These are phyloP conservation scores for Nemopilema nomurai DNA, from an alignment of 30 jellyfish, hydroid and myxozoan species.

Conservation along the genomic window DNA sequence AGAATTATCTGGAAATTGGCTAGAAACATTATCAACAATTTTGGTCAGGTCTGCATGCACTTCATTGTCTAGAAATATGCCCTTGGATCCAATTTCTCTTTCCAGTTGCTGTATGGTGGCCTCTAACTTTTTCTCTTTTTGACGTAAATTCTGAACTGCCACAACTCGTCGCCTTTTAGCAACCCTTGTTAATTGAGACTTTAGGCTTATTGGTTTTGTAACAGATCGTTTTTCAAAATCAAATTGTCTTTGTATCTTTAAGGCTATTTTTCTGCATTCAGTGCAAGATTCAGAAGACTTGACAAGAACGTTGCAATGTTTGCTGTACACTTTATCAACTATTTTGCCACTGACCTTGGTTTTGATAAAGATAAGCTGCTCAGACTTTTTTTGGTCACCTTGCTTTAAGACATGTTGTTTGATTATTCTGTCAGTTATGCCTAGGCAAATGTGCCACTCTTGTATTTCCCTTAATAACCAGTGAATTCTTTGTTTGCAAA, in stretches of 20 bases:
- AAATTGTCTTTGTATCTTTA: neutral
- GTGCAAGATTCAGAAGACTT: neutral
- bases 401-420: neutral
- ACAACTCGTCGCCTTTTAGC: neutral
- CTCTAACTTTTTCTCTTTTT: neutral
- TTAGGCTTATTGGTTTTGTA: neutral
- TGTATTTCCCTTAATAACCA: neutral
- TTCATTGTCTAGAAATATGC: slow-evolving; percentile 2
- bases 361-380: neutral
- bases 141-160: neutral
- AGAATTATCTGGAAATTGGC: neutral
- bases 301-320: neutral
- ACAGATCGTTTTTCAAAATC: neutral
- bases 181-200: neutral
- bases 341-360: neutral
- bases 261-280: neutral
- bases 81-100: slow-evolving; percentile 7
- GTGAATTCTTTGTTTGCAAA: neutral
- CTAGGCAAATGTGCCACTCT: neutral
- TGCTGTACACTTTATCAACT: neutral
- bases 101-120: slow-evolving; percentile 5
- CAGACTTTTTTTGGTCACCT: neutral
- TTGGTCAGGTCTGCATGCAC: slow-evolving; percentile 4
- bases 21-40: neutral
- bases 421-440: neutral